These are phyloP conservation scores for Platyscapa corneri DNA, from an alignment of 1,140 invertebrate genomes.

Conservation along the genomic window DNA sequence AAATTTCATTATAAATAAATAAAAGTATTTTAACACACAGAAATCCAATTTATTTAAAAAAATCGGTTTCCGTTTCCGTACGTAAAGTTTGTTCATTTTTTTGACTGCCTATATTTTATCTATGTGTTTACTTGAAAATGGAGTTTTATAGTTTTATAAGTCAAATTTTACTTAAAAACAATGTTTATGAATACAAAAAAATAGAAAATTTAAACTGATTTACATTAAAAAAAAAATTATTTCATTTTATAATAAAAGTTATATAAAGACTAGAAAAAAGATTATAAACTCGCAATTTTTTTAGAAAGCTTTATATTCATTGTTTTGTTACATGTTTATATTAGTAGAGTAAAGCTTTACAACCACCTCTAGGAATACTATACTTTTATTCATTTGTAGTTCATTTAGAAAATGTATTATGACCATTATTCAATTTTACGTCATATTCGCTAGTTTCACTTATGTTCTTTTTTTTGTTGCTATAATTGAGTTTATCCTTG, in stretches of 20 bases:
- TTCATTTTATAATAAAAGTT: background rate
- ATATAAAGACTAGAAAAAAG: background rate
- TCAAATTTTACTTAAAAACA: background rate
- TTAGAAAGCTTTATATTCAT: background rate
- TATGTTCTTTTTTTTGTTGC: background rate
- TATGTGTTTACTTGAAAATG: no score
- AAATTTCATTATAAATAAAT: background rate
- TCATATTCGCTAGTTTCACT: conserved; percentile 49
- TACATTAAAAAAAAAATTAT: background rate
- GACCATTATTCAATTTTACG: conserved; percentile 30
- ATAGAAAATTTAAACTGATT: no score
- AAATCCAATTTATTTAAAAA: background rate
- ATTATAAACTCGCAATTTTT: background rate
- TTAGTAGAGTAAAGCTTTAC: conserved; percentile 40
- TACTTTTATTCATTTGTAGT: conserved; percentile 60
- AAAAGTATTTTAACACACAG: background rate
- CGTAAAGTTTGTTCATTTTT: background rate
- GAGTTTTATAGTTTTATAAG: no score
- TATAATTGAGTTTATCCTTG: background rate
- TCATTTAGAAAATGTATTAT: conserved; percentile 59
- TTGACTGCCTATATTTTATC: no score
- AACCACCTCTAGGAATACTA: background rate
- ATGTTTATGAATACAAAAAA: background rate
- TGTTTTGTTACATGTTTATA: conserved; percentile 30
- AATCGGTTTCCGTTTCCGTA: background rate